Percentiles rank a stretch among this genome's conserved stretches.
Conservation (phyloP, 35 echinoderm and acorn worm genomes). For the Nesometra sesokonis region DNA sequence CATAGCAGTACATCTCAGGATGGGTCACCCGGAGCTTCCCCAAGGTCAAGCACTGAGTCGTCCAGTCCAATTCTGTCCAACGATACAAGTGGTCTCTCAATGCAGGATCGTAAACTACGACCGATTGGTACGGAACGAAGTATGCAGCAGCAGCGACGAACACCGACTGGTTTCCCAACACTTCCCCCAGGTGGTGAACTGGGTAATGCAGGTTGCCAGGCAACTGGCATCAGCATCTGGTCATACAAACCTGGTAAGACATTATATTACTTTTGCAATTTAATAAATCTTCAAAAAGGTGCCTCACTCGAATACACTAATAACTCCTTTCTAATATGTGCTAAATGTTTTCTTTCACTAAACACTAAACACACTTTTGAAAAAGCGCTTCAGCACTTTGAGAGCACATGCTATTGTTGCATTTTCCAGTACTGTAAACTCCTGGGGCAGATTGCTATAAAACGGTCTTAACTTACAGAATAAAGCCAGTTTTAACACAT, state of each 20-base stretch:
- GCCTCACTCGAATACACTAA: too few relatives aligned
- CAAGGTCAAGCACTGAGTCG: slow-evolving; percentile 70
- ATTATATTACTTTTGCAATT: background rate
- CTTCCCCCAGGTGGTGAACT: slow-evolving; percentile 23
- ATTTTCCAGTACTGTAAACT: too few relatives aligned
- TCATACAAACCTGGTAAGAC: slow-evolving; percentile 48
- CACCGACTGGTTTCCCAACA: slow-evolving; percentile 45
- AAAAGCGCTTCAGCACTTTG: too few relatives aligned
- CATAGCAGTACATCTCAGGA: slow-evolving; percentile 52
- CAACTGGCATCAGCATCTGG: slow-evolving; percentile 65
- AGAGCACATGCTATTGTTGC: too few relatives aligned
- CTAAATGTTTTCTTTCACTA: too few relatives aligned
- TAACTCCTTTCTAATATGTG: too few relatives aligned
- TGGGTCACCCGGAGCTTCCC: slow-evolving; percentile 83
- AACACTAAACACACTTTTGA: too few relatives aligned
- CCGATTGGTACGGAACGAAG: slow-evolving; percentile 89
- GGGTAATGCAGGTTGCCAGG: slow-evolving; percentile 27
- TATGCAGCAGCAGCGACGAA: slow-evolving; percentile 42
- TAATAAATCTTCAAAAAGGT: too few relatives aligned
- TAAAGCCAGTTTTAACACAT: too few relatives aligned
- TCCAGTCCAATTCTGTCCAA: slow-evolving; percentile 21
- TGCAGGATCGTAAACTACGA: slow-evolving; percentile 53
- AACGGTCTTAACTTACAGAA: too few relatives aligned
- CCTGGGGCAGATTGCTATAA: too few relatives aligned
- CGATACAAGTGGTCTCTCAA: background rate